Base-by-base conservation (phyloP, 1,140 invertebrate genomes). In the Drosophila kurseongensis region DNA sequence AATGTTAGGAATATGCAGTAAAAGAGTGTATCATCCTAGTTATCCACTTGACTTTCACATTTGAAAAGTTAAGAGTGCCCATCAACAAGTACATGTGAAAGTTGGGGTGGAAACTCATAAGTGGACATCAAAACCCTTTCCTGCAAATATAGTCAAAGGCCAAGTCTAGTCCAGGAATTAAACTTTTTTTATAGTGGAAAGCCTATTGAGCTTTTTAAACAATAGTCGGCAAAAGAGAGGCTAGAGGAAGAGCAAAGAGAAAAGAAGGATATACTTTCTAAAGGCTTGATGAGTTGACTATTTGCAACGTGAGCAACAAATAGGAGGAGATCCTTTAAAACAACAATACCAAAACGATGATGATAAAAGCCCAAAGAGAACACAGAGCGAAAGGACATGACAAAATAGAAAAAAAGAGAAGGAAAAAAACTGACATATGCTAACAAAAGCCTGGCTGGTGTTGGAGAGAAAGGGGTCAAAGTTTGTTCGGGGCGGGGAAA, bases 401-500 rank as follows among this genome's bases (percentile, higher is more conserved):
- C 9, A 32, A 50, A 32, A 59, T 16, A 44, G 16, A 44, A 9
- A 18, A 23, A 66, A 63, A 18, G 13, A 42, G 14, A 14, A 14
- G 47, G 40, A 56, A 48, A 32, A 32, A 56, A 48, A 62, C 67
- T 79, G 75, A 62, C 80, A 83, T 75, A 61, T 78, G 80, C 51
- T 58, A 83, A 82, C 80, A 83, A 83, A 84, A 75, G 71, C 50
- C 72, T 42, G 72, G 69, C 38, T 57, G 42, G 42, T 16, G 13
- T 16, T 32, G 12, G 32, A n/a, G 50, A 27, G 14, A 54, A 44
- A 60, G 44, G 61, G 29, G 44, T 7, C 14, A 8, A 32, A 56
- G 29, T 14, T 8, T 44, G 5, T 18, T 42, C 5, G 13, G 23
- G 52, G 40, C 6, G 44, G 44, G n/a, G 18, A 29, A 18, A 27